These are phyloP conservation scores for Leucophora obtusa DNA, from an alignment of 2,888 invertebrate genomes.

Conservation along the genomic window DNA sequence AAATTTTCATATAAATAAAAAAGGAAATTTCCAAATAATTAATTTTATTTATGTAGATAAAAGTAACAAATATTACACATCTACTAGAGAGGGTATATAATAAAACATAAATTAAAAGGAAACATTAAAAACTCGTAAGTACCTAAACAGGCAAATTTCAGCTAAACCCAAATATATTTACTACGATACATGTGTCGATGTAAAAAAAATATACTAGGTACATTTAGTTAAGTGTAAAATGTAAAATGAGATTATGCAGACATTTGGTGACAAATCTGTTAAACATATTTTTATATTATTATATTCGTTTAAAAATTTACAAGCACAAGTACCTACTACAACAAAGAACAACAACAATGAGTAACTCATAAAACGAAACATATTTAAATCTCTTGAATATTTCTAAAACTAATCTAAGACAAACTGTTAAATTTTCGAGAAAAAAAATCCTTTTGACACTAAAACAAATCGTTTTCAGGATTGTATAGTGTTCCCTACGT, in stretches of 20 bases:
- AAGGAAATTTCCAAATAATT: neutral
- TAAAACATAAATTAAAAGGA: neutral
- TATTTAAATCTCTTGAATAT: conserved; percentile 21
- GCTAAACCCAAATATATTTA: neutral
- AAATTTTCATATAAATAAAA: neutral
- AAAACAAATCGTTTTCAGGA: neutral
- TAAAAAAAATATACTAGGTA: neutral
- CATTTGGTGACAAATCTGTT: conserved; percentile 53
- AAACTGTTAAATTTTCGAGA: conserved; percentile 2
- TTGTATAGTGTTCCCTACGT: neutral
- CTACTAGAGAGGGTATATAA: no score
- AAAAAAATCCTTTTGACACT: conserved; percentile 6
- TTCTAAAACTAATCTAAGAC: neutral
- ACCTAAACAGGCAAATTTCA: neutral
- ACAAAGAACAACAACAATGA: neutral
- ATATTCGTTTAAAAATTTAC: neutral
- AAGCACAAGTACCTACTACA: neutral
- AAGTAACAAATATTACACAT: neutral
- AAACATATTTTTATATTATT: conserved; percentile 36
- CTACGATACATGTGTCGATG: neutral
- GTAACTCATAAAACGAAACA: conserved; percentile 18
- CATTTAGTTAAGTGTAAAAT: neutral
- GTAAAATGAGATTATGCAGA: conserved; percentile 43
- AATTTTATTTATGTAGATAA: neutral
- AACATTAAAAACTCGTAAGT: neutral